Evolutionary conservation across 1,140 invertebrate species (phyloP), one percentile per base, ranked within the genome.

Genomic region (Myzus persicae): DNA sequence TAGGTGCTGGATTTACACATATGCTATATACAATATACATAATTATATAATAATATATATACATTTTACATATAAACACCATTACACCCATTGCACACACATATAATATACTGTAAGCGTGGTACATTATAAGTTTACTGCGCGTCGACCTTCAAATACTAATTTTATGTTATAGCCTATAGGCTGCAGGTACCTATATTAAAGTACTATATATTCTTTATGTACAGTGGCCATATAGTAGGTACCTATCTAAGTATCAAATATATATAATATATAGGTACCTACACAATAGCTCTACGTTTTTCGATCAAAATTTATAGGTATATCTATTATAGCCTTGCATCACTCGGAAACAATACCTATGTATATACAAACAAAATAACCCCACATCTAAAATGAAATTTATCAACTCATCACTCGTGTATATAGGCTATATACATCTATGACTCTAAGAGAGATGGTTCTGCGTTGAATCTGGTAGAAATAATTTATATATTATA

Each of bases 71-170:
- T 9, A 59, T 59, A 11, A 76, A 76, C 31, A 76, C 59, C 59
- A 76, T 76, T 76, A n/a, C 59, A 76, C 59, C 31, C 59, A 67
- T n/a, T 67, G 14, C 3, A 67, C 11, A 67, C 1, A 67, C 14
- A n/a, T n/a, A 31, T 59, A 76, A 24, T 67, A 76, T n/a, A 76
- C 36, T 76, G 31, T 76, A n/a, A n/a, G 59, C 59, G 59, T n/a
- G 59, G 31, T n/a, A n/a, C 59, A n/a, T n/a, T 36, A 76, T n/a
- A n/a, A 76, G 31, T 76, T 76, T 76, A 76, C 31, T 76, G 59
- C 59, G 59, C n/a, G 20, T 54, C 24, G 88, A 54, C 88, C 88
- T 89, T 89, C 88, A 54, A 24, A 40, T 89, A 89, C 48, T 36
- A 38, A 89, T 89, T 89, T 54, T 54, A 36, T 38, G 36, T 89